A percentile compares a stretch with the other conserved stretches of the same genome.
These are phyloP conservation scores for Mylabris sibirica DNA, from an alignment of 2,888 invertebrate genomes.

Conservation along the genomic window DNA sequence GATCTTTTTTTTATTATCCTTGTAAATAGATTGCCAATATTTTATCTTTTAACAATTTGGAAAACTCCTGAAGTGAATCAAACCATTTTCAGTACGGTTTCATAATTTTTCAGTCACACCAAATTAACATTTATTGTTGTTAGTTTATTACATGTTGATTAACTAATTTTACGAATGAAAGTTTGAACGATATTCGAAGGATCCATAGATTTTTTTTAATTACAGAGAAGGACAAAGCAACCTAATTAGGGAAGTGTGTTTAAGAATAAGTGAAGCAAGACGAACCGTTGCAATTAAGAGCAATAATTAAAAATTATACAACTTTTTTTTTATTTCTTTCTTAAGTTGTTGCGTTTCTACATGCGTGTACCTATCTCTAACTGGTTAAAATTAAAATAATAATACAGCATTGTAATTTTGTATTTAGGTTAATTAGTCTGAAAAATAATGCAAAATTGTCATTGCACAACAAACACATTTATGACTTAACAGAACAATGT, in stretches of 20 bases:
- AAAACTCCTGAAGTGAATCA: too few relatives aligned
- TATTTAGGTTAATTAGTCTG: conserved; percentile 7
- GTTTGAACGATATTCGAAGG: neutral
- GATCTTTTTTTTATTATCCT: neutral
- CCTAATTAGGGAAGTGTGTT: conserved; percentile 8
- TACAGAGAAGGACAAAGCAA: neutral
- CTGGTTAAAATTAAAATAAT: neutral
- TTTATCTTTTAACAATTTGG: too few relatives aligned
- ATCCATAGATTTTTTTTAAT: neutral
- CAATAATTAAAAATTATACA: conserved; percentile 7
- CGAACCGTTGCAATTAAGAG: neutral
- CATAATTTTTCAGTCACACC: neutral
- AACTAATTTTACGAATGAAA: neutral
- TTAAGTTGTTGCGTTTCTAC: neutral
- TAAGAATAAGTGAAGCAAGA: conserved; percentile 5
- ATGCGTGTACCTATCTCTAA: neutral
- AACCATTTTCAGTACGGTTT: neutral
- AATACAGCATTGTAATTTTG: neutral
- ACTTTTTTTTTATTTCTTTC: neutral
- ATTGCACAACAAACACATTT: neutral
- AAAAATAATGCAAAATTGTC: neutral
- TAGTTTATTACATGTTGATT: neutral
- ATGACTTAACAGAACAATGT: neutral
- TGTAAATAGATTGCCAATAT: neutral
- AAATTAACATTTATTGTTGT: neutral